These are phyloP conservation scores for Cartodere bifasciata DNA, from an alignment of 2,888 invertebrate species.

Conservation along the genomic window DNA sequence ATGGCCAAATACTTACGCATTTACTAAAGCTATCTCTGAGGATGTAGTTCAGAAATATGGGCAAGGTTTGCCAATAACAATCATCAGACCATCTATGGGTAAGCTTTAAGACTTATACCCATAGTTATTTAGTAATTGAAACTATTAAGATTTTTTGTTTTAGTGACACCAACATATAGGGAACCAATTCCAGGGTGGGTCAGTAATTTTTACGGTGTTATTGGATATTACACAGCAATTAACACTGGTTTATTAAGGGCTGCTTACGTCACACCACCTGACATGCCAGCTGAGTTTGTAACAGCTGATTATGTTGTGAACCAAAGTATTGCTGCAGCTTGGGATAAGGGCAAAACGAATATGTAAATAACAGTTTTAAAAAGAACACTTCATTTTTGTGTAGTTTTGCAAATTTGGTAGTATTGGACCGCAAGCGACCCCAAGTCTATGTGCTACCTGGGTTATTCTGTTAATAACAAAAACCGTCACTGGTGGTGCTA, in stretches of 20 bases:
- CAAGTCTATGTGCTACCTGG: no score
- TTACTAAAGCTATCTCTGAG: conserved; percentile 54
- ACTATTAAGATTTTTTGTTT: conserved; percentile 15
- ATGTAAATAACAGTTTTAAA: no score
- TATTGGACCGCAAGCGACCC: no score
- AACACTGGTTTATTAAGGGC: no score
- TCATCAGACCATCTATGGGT: conserved; percentile 53
- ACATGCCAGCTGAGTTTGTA: conserved; percentile 46
- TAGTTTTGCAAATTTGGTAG: no score
- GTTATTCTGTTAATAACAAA: no score
- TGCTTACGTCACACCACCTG: no score
- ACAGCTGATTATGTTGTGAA: conserved; percentile 55
- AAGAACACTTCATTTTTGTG: no score
- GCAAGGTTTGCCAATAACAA: conserved; percentile 42
- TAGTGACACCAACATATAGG: conserved; percentile 33
- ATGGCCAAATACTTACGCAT: conserved; percentile 55
- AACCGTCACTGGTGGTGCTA: no score
- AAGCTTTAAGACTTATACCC: conserved; percentile 14
- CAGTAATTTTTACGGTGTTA: conserved; percentile 48
- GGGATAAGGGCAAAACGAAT: no score
- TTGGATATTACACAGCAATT: no score
- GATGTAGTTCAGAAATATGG: conserved; percentile 40
- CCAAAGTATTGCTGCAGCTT: conserved; percentile 45
- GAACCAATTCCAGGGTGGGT: conserved; percentile 48
- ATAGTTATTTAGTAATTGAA: no score